Base-by-base conservation (phyloP, 2,113 vertebrate genomes). In the Azemiops feae region DNA sequence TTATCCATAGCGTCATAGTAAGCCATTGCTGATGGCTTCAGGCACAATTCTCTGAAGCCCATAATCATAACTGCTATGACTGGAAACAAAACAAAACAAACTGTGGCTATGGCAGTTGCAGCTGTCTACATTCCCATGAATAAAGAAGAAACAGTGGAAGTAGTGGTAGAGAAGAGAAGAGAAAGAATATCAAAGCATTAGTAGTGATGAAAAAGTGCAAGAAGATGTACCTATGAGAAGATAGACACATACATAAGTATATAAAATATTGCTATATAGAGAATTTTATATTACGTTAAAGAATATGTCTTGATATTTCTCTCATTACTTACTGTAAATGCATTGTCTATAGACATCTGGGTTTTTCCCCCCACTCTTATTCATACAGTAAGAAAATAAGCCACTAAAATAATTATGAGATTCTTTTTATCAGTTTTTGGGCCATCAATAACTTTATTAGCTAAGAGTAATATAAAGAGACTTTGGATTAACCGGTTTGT, bases 361-460 rank as follows among this genome's bases (percentile, higher is more conserved):
- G 25, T 81, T 89, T 85, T 89, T 85, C 81, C 27, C 47, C 74
- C 55, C 64, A 69, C 30, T 85, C 10, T 64, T 45, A 87, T n/a
- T 88, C 47, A 87, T 60, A 23, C 45, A 88, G 52, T 81, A 20
- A 92, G 52, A 92, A 92, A 89, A 45, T 45, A 81, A 89, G 27
- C 60, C 52, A 54, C 69, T 81, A 39, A 89, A 18, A 57, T 92
- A 89, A 92, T n/a, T 18, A 81, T 5, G 50, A 58, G 2, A 50
- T 89, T 57, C 47, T 43, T 58, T 88, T 60, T 39, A 92, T 81
- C n/a, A 74, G 34, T 60, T 74, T 92, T 45, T 92, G 60, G 58
- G 27, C 50, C 60, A 89, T 81, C 45, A 81, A 89, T 92, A 92
- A 92, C 53, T 60, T 92, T 14, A 92, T 64, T 53, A 92, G 57